Evolutionary conservation across 2,113 vertebrate species (phyloP).

Genomic region (Phodopus roborovskii): DNA sequence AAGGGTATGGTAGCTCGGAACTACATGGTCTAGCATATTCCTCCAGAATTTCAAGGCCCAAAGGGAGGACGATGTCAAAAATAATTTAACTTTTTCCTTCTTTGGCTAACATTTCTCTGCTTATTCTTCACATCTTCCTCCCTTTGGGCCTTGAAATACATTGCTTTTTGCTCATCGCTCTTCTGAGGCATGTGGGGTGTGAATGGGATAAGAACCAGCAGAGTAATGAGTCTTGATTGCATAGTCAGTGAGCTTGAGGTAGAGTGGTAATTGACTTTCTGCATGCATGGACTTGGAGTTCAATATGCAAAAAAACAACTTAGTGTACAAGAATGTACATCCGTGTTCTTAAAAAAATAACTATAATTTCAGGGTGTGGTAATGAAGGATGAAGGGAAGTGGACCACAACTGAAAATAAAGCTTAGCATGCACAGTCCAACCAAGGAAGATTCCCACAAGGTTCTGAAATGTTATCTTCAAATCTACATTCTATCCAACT

Average conservation of each 20-base stretch:
- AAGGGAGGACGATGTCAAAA: too few relatives aligned
- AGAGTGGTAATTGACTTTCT: constrained; percentile 66
- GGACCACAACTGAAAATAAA: constrained; percentile 66
- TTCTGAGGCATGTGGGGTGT: constrained; percentile 49
- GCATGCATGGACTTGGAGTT: constrained; percentile 71
- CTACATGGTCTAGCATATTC: not conserved
- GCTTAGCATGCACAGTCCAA: constrained; percentile 34
- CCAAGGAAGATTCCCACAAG: constrained; percentile 62
- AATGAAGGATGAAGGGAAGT: constrained; percentile 56
- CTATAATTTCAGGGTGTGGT: constrained; percentile 80
- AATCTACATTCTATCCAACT: constrained; percentile 66
- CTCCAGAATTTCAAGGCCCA: too few relatives aligned
- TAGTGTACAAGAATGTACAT: constrained; percentile 54
- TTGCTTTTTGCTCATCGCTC: constrained; percentile 55
- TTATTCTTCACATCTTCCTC: constrained; percentile 44
- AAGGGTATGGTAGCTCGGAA: not conserved
- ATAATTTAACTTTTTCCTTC: not conserved
- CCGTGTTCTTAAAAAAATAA: constrained; percentile 68
- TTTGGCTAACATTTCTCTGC: not conserved
- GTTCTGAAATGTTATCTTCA: constrained; percentile 67
- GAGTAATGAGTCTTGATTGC: constrained; percentile 72
- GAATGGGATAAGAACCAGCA: constrained; percentile 58
- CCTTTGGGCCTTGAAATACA: not conserved
- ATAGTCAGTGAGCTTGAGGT: constrained; percentile 55
- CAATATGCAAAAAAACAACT: constrained; percentile 68